These are phyloP conservation scores for Boloria euphrosyne DNA, from an alignment of 2,888 invertebrate species.

Conservation along the genomic window DNA sequence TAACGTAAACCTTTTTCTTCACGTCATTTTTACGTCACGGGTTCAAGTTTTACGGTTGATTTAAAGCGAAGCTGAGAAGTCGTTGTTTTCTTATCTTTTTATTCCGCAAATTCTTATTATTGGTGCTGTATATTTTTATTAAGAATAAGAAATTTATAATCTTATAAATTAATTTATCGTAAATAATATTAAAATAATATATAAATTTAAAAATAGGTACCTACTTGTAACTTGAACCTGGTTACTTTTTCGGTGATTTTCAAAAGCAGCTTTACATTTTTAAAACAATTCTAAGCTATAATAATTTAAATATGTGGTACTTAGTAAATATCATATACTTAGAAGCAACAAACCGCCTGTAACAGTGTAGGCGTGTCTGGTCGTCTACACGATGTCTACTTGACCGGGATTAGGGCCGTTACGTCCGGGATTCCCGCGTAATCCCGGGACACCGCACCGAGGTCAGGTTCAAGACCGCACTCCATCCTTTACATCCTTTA, in stretches of 20 bases:
- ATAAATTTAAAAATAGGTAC: no score
- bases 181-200: no score
- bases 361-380: slow-evolving; percentile 38
- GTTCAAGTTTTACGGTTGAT: slow-evolving; percentile 15
- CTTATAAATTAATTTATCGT: no score
- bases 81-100: not conserved
- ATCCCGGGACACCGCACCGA: slow-evolving; percentile 39
- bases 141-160: no score
- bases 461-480: slow-evolving; percentile 44
- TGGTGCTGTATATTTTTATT: no score
- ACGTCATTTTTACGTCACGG: slow-evolving; percentile 19
- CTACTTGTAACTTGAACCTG: no score
- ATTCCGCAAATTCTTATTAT: not conserved
- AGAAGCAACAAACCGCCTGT: slow-evolving; percentile 14
- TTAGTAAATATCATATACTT: not conserved
- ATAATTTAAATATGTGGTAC: not conserved
- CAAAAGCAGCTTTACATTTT: no score
- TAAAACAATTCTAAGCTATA: not conserved
- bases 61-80: not conserved
- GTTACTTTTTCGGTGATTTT: no score
- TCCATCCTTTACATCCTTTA: slow-evolving; percentile 19
- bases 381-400: slow-evolving; percentile 43
- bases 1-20: slow-evolving; percentile 27
- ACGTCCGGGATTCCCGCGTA: slow-evolving; percentile 40
- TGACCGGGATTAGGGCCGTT: slow-evolving; percentile 42